Percentiles rank a stretch among this genome's conserved stretches.
phyloP scores from a whole-genome alignment of 2,888 invertebrate species.

The Lottia scabra region DNA sequence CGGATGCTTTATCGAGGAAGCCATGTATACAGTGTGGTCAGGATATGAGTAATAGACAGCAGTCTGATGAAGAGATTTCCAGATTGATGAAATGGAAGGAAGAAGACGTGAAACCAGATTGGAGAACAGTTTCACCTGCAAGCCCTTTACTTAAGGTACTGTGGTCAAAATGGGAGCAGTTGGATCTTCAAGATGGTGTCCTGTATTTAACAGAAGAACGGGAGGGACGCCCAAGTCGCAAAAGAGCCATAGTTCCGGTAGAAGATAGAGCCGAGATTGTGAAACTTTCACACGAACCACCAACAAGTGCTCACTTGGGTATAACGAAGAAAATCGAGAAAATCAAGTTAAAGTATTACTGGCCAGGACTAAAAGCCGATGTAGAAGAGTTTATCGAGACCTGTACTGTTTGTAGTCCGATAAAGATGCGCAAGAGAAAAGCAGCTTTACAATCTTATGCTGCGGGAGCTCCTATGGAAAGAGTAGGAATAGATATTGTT shows the following conservation, averaged over 20 bases:
- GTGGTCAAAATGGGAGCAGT: background rate
- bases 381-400: constrained; percentile 2
- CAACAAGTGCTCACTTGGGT: background rate
- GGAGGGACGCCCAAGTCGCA: background rate
- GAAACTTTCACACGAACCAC: background rate
- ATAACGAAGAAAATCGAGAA: background rate
- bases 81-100: no score
- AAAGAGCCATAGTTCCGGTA: background rate
- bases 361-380: constrained; percentile 9
- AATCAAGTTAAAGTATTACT: constrained; percentile 8
- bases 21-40: constrained; percentile 13
- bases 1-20: constrained; percentile 24
- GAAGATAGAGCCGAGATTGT: background rate
- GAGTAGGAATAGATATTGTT: constrained; percentile 24
- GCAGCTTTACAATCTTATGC: no score
- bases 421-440: constrained; percentile 2
- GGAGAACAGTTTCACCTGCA: no score
- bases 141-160: background rate
- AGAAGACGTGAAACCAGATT: no score
- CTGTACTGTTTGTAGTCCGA: no score
- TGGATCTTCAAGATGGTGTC: background rate
- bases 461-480: constrained; percentile 26
- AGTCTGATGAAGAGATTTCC: background rate
- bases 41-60: background rate
- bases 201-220: background rate